Base-by-base conservation (phyloP, 2,113 vertebrate species). In the Albula goreensis region DNA sequence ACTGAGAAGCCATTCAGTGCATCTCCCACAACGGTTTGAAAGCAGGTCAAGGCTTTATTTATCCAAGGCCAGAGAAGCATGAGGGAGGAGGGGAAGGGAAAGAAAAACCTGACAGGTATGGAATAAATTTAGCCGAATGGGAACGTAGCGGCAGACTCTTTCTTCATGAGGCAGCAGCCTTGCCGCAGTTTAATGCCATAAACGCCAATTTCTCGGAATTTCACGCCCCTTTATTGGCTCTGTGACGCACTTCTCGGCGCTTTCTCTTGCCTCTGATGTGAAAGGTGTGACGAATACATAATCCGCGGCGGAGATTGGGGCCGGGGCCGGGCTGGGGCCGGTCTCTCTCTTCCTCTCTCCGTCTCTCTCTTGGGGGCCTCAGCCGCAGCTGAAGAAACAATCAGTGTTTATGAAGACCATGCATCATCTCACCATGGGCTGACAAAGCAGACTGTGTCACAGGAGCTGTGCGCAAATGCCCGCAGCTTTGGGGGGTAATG, bases 11-110 rank as follows among this genome's bases (percentile, higher is more conserved):
- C 70, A 31, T 74, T 74, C 9, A 31, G 2, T 74, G n/a, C 22
- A 74, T 31, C 31, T 74, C 10, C n/a, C 60, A 63, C 12, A 17
- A 17, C 60, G 10, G 60, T 15, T 13, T 10, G n/a, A 74, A 31
- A 74, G 70, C 70, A 31, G n/a, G 70, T 70, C 63, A 19, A n/a
- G 70, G n/a, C 31, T n/a, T n/a, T 74, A 74, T 74, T 74, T 74
- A 1, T 19, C 2, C 5, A 1, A 8, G 70, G 70, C n/a, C n/a
- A 2, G 0, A 41, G 70, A 25, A 74, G 70, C 70, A 74, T 31
- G 5, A 31, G 9, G 22, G n/a, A 2, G 8, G n/a, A 22, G n/a
- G 12, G 12, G 8, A 2, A 22, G 5, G 53, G 53, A 56, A 56
- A 56, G 12, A 56, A 56, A 56, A 31, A 31, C 22, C 70, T 7